These are phyloP conservation scores for Drosophila kanapiae DNA, from an alignment of 1,140 invertebrate genomes.

Conservation along the genomic window DNA sequence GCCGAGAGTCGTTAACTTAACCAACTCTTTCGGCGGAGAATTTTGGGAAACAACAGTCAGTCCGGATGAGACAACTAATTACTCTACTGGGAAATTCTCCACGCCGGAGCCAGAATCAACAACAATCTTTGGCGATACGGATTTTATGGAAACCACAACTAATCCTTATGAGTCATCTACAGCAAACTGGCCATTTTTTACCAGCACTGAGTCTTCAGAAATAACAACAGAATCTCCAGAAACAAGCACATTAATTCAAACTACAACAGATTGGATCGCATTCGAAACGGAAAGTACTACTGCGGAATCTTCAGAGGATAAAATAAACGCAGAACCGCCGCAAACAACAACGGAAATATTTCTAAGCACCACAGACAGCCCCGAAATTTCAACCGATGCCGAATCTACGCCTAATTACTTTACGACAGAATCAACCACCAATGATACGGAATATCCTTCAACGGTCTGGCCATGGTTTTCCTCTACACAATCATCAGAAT, in stretches of 20 bases:
- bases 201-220: background rate
- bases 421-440: background rate
- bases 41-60: constrained; percentile 17
- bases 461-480: constrained; percentile 4
- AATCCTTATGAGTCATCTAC: background rate
- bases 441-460: background rate
- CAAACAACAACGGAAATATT: constrained; percentile 1
- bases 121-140: background rate
- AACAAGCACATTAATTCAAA: background rate
- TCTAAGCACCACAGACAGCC: background rate
- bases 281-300: background rate
- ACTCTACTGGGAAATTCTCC: background rate
- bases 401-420: background rate
- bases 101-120: constrained; percentile 2
- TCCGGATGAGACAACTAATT: background rate
- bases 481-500: constrained; percentile 6
- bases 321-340: background rate
- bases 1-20: constrained; percentile 17
- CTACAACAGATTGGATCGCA: background rate
- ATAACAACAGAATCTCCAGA: background rate
- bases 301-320: background rate
- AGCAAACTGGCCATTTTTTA: background rate
- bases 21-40: background rate
- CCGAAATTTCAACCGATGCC: background rate
- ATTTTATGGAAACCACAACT: constrained; percentile 1